Evolutionary conservation across 1,140 invertebrate genomes (phyloP), one percentile per base, ranked within the genome.

Genomic region (Penaeus chinensis): DNA sequence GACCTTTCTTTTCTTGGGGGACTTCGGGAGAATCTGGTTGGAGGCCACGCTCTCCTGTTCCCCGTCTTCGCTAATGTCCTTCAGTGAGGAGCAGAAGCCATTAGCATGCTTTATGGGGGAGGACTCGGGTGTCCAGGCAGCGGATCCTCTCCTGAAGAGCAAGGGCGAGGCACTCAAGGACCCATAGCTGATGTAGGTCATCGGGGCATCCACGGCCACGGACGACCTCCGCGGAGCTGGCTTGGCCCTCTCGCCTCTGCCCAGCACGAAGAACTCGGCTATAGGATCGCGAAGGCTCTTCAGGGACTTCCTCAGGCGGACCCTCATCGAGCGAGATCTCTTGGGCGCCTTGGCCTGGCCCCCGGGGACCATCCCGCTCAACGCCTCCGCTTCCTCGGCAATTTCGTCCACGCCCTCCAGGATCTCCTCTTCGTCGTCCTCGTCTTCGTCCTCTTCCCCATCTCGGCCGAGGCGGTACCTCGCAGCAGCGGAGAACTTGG

Each of bases 401-500:
- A 60, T 24, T 32, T 24, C 37, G 42, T 77, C 61, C 24, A 65
- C 13, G 65, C 19, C 24, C 20, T 71, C 54, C 11, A 60, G 32
- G 11, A 47, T n/a, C 18, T 77, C 82, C 8, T 60, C 18, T 0
- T 61, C 69, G 20, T 27, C 71, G 0, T 19, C 8, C 54, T 27
- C 66, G 24, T 18, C 42, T 42, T 42, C 80, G 1, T 83, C 82
- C 11, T 74, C 65, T 20, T 87, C 85, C 11, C 24, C 54, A 22
- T 82, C 20, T 18, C 80, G 42, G 65, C n/a, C 60, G 7, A 87
- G 71, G 32, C 71, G 79, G 60, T 66, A 66, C 22, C 76, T 81
- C 19, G 85, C 85, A 22, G 85, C 85, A 19, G 85, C 85, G 3
- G 85, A 77, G 13, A 87, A 19, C 71, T 82, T 87, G 85, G 85